Base-by-base conservation (phyloP, 2,113 vertebrate species). In the Corydoras maculifer region DNA sequence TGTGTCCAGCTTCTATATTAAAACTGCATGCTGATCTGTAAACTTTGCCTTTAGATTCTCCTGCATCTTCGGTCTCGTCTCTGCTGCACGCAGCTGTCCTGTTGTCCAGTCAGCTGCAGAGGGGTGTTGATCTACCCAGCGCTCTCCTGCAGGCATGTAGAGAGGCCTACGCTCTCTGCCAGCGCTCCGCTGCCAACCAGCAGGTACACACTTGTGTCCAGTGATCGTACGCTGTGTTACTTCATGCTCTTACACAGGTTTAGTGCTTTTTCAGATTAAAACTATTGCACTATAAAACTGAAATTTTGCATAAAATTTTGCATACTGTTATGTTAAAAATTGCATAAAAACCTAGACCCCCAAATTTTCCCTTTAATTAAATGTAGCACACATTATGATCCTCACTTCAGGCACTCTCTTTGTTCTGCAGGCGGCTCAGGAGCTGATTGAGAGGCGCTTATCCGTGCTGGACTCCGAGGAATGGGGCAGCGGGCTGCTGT, bases 101-200 rank as follows among this genome's bases (percentile, higher is more conserved):
- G 77, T 86, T 93, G 78, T 92, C 90, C 63, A 88, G 92, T 70
- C 93, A 94, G 80, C 84, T 96, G n/a, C 90, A 92, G 68, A 88
- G 93, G 79, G 96, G 97, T 2, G 76, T 94, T 69, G 90, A 90
- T 73, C 82, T 98, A 72, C 87, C 86, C 15, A 92, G 86, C 30
- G 91, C 94, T 58, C 90, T 99, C 81, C 88, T 87, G 75, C 92
- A 91, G 62, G 92, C 93, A 25, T 99, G 95, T 77, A 85, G 85
- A 76, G 91, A 95, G 75, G 89, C 91, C 0, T 98, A 96, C 78
- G 88, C 89, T 2, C 62, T 79, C 49, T 90, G 91, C 58, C 97
- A 99, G 31, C 92, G 91, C 50, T 90, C 89, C 25, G 79, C 85
- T 11, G 64, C 85, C 72, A 92, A 79, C 68, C 92, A 88, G 35